Conservation (phyloP, 2,113 vertebrate species). For the Spheniscus mendiculus region DNA sequence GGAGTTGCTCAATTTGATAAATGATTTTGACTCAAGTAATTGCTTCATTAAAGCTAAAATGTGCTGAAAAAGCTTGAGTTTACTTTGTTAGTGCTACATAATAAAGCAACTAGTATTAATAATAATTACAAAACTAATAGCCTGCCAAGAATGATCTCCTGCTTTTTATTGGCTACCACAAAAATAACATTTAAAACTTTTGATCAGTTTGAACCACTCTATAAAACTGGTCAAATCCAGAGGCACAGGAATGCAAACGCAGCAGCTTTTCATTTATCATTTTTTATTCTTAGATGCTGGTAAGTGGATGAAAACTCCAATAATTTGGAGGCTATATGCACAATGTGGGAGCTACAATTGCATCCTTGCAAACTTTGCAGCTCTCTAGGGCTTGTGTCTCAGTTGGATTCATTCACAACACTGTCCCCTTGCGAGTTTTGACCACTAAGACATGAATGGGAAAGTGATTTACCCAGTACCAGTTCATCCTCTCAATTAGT, state of each 20-base stretch:
- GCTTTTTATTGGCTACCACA: conserved; percentile 11
- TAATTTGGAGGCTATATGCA: background rate
- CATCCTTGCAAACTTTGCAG: background rate
- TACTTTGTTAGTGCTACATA: conserved; percentile 43
- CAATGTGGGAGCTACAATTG: background rate
- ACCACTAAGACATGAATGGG: background rate
- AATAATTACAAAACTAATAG: conserved; percentile 54
- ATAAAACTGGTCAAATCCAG: background rate
- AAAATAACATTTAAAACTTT: conserved; percentile 8
- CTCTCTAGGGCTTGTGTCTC: background rate
- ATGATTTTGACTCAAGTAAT: conserved; percentile 66
- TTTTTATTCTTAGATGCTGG: background rate
- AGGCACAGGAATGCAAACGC: background rate
- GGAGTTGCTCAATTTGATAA: conserved; percentile 58
- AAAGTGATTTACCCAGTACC: background rate
- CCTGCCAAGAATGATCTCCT: conserved; percentile 13
- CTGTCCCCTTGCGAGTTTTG: background rate
- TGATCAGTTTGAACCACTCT: background rate
- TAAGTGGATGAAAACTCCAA: background rate
- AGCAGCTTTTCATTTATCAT: background rate
- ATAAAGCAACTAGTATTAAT: conserved; percentile 51
- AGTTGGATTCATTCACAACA: background rate
- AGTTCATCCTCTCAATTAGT: background rate
- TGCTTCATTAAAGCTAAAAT: conserved; percentile 60
- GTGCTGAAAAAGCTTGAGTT: conserved; percentile 44